A percentile compares a stretch with the other conserved stretches of the same genome.
phyloP scores from a whole-genome alignment of 1,140 invertebrate species.

The Diorhabda sublineata region DNA sequence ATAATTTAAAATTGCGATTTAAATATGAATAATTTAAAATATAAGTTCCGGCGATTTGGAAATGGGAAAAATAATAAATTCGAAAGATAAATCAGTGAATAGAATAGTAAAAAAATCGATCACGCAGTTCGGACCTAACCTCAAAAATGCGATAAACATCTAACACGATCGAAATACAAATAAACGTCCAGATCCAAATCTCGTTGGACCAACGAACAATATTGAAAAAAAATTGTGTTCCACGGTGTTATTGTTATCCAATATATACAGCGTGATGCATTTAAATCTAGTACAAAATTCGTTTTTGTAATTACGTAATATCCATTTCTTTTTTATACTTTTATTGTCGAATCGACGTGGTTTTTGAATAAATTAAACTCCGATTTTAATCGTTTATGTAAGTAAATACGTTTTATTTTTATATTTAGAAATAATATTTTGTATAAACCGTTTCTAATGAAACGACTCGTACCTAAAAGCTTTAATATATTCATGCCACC shows the following conservation, averaged over 20 bases:
- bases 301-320: too few relatives aligned
- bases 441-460: not conserved
- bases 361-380: too few relatives aligned
- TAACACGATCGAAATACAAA: not conserved
- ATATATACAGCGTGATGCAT: too few relatives aligned
- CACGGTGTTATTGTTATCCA: too few relatives aligned
- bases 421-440: too few relatives aligned
- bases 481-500: not conserved
- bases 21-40: not conserved
- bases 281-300: too few relatives aligned
- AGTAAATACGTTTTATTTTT: too few relatives aligned
- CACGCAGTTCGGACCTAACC: not conserved
- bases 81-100: not conserved
- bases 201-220: not conserved
- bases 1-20: too few relatives aligned
- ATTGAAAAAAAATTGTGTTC: too few relatives aligned
- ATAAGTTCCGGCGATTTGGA: not conserved
- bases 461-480: conserved; percentile 1
- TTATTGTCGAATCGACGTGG: too few relatives aligned
- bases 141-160: conserved; percentile 1
- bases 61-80: not conserved
- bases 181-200: not conserved
- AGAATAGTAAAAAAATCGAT: not conserved
- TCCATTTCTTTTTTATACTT: too few relatives aligned
- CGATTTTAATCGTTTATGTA: too few relatives aligned